phyloP scores from a whole-genome alignment of 2,888 invertebrate genomes.

The Trachelus iudaicus region DNA sequence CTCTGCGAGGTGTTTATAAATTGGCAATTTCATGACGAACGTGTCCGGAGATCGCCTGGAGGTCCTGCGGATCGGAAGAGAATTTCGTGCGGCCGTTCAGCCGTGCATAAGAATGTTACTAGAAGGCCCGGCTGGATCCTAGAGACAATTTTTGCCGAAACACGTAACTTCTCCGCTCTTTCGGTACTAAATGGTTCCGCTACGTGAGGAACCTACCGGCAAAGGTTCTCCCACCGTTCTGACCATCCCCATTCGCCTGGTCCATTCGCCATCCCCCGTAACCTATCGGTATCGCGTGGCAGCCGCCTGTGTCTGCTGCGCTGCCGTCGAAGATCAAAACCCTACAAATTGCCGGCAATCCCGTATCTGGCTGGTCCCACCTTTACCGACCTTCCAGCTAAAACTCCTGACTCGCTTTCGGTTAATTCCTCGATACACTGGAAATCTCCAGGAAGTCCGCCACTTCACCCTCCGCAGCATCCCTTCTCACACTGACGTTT shows the following conservation, averaged over 20 bases:
- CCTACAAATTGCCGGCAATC: constrained; percentile 38
- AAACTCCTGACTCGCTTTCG: not conserved
- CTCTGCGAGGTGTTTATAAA: not conserved
- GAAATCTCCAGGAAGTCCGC: not conserved
- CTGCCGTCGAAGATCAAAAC: constrained; percentile 6
- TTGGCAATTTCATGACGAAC: not conserved
- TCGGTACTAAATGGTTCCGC: constrained; percentile 40
- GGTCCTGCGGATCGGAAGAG: not conserved
- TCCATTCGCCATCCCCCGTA: constrained; percentile 11
- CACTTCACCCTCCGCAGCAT: not conserved
- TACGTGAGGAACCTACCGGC: constrained; percentile 42
- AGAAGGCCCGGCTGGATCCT: not conserved
- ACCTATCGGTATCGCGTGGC: constrained; percentile 11
- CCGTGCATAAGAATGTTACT: not conserved
- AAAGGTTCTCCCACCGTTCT: constrained; percentile 22
- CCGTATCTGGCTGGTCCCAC: constrained; percentile 31
- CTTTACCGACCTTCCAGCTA: constrained; percentile 16
- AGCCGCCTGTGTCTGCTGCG: constrained; percentile 8
- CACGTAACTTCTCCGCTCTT: constrained; percentile 34
- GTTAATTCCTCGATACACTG: constrained; percentile 4
- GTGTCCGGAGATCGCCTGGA: not conserved
- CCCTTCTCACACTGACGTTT: not conserved
- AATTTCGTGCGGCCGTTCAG: not conserved
- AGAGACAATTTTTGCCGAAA: constrained; percentile 35
- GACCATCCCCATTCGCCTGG: constrained; percentile 15